Evolutionary conservation across 1,140 invertebrate species (phyloP), one percentile per base, ranked within the genome.

Genomic region (Atta cephalotes): DNA sequence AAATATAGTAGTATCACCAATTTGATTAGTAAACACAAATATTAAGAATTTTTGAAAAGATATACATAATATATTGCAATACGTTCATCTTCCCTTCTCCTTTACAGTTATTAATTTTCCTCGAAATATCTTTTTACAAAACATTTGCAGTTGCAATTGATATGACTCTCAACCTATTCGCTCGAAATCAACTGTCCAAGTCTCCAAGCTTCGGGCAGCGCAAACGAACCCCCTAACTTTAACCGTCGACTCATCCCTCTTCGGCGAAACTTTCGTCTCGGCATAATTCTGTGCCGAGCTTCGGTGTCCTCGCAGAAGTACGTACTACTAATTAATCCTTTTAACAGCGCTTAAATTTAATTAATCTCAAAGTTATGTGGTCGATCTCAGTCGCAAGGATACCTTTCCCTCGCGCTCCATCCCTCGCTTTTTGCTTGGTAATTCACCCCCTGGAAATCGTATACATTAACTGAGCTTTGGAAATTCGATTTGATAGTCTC

Each of bases 311-410:
- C 86, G 88, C 72, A 76, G 85, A 89, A 89, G 88, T 90, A 85
- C 87, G 89, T 87, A 89, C 89, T 92, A 89, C 92, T 94, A 94
- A 94, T 94, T 93, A 94, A 93, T 94, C 93, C 92, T 93, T 93
- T 94, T 93, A 94, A 93, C 91, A 89, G 85, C 89, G 89, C 90
- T 92, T 87, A 89, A 93, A 94, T 94, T 93, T 94, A 94, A 94
- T 94, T 93, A 94, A 94, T 93, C 91, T 89, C 82, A 93, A 93
- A 94, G 93, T 93, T 94, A 92, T 93, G 93, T 92, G 93, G 93
- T 93, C 87, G 90, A 90, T 85, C 79, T 68, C 76, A 35, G 63
- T 71, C 86, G 84, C 76, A 39, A 35, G 62, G 70, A 85, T 21
- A 35, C 25, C 68, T 70, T 62, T 6, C 66, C 80, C 72, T 62